Evolutionary conservation across 2,797 vertebrate genomes (phyloP).

Genomic region (Hydrocynus forskahlii): DNA sequence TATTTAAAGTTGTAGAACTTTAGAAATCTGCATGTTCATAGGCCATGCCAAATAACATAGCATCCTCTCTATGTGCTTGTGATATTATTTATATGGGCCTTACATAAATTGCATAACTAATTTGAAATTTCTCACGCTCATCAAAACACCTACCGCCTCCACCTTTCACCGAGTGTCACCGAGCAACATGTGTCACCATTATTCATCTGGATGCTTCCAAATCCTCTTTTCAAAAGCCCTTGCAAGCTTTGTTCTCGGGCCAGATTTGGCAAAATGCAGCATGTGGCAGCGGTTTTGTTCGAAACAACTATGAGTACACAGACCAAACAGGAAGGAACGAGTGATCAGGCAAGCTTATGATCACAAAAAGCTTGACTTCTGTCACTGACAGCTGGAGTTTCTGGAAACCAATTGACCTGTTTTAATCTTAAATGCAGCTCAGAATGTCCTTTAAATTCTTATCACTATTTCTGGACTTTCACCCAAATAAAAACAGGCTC

Average conservation of each 20-base stretch:
- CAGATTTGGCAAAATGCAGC: constrained; percentile 7
- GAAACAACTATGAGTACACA: neutral
- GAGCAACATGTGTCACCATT: neutral
- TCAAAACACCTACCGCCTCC: constrained; percentile 2
- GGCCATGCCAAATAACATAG: neutral
- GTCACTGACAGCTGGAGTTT: neutral
- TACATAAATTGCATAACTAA: constrained; percentile 19
- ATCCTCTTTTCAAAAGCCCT: neutral
- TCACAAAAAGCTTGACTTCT: constrained; percentile 5
- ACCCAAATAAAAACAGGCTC: neutral
- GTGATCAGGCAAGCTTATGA: neutral
- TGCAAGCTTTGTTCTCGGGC: neutral
- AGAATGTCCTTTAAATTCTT: neutral
- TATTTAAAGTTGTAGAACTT: too few relatives aligned
- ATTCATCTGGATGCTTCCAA: constrained; percentile 1
- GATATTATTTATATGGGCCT: neutral
- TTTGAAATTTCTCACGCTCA: neutral
- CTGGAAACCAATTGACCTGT: neutral
- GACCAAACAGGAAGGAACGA: neutral
- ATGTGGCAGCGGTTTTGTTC: constrained; percentile 14
- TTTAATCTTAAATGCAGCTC: neutral
- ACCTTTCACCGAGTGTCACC: neutral
- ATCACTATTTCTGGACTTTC: neutral
- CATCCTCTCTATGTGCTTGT: neutral
- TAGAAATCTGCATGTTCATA: neutral